Evolutionary conservation across 2,888 invertebrate genomes (phyloP), one percentile per base, ranked within the genome.

Genomic region (Trachelus tabidus): DNA sequence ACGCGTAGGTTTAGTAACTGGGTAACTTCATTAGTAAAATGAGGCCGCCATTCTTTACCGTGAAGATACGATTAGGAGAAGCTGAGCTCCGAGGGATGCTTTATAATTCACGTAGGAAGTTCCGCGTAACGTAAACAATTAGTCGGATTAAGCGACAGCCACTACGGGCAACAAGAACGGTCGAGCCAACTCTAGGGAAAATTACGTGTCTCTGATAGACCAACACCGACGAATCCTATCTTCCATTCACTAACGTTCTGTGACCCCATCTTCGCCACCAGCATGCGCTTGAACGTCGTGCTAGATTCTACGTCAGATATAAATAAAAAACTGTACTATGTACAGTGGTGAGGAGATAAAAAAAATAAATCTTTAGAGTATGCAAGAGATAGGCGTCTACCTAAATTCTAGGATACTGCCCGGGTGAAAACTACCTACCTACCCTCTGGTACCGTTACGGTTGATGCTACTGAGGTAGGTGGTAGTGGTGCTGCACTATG

Each of bases 61-160:
- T 12, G 69, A 76, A 85, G 84, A 87, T 87, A 83, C 85, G 85
- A 89, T 88, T 90, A 88, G 82, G 83, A 79, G 78, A 79, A 83
- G 81, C 79, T 80, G 78, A 79, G 76, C 69, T 69, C 68, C 68
- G 23, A 35, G 76, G 81, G 81, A 81, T 82, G 81, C 84, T 89
- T 87, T 89, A 87, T 89, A 90, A 88, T 90, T 89, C 87, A 85
- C 85, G 85, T 83, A 78, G 87, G 84, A 87, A 89, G 85, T 90
- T 88, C 84, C 85, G 83, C 85, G 87, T 86, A 89, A 90, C 87
- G 88, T 89, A 89, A 90, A 90, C 89, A 90, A 89, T 90, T 90
- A 90, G 88, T 85, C 81, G 85, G 86, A 90, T 90, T 89, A 89
- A 87, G 86, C 83, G 85, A 81, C 76, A 81, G 83, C 75, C 76